Base-by-base conservation (phyloP, 1,140 invertebrate genomes). In the Trichogramma pretiosum region DNA sequence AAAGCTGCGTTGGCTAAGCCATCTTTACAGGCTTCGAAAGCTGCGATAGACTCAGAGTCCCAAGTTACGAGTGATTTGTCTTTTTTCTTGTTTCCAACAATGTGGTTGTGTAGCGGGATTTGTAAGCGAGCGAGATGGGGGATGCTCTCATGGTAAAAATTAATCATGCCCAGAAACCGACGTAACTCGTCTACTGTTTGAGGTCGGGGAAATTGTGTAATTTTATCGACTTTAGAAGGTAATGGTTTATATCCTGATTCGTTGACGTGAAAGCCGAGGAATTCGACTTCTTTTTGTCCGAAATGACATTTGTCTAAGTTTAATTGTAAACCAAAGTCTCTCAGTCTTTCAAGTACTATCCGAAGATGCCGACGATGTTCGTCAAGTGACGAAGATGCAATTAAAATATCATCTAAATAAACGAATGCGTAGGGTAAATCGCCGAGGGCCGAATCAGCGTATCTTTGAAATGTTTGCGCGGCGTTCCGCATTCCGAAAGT, bases 161-260 rank as follows among this genome's bases (percentile, higher is more conserved):
- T n/a, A n/a, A n/a, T n/a, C n/a, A n/a, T n/a, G n/a, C n/a, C n/a
- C n/a, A n/a, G n/a, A n/a, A n/a, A n/a, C n/a, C n/a, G n/a, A 11
- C 55, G 49, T 3, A 42, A 10, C 28, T 45, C 22, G 9, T 23
- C 7, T 32, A 52, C 39, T 11, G 54, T 51, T 16, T 34, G 17
- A n/a, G 55, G 52, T 23, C 26, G 23, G 11, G 52, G 36, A 21
- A 34, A 55, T 11, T 21, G 30, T 3, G 21, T 2, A 16, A 50
- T 39, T 2, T 22, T 17, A 24, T 44, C 22, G 3, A 59, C 30
- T 16, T 33, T 46, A 0, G 38, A 33, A 0, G 30, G 28, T 3
- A 30, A 32, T 1, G 54, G 55, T 21, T 18, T 44, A 5, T 34
- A 18, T 0, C 50, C 47, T 0, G 26, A 30, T 13, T 30, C 26